Evolutionary conservation across 1,140 invertebrate species (phyloP).

Genomic region (Helicoverpa armigera): DNA sequence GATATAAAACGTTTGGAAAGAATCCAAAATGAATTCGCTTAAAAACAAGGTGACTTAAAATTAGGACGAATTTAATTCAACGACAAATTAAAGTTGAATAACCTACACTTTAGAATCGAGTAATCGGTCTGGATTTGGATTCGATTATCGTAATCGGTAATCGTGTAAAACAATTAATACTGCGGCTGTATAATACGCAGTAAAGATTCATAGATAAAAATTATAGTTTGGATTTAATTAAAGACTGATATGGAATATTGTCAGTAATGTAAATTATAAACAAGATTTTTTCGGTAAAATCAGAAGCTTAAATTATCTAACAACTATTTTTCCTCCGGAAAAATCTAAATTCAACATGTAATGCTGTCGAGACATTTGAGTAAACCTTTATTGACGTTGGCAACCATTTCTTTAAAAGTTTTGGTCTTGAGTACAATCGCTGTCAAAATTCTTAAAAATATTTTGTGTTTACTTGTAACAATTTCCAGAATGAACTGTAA

Average conservation of each 20-base stretch:
- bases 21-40: constrained; percentile 1
- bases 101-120: not conserved
- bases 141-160: too few relatives aligned
- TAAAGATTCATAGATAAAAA: too few relatives aligned
- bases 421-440: constrained; percentile 14
- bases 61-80: not conserved
- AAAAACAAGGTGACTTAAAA: constrained; percentile 14
- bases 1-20: constrained; percentile 8
- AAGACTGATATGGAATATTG: too few relatives aligned
- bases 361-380: too few relatives aligned
- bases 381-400: too few relatives aligned
- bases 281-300: not conserved
- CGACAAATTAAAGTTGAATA: not conserved
- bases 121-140: too few relatives aligned
- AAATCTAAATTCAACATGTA: too few relatives aligned
- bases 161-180: too few relatives aligned
- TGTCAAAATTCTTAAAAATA: not conserved
- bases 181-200: too few relatives aligned
- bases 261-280: not conserved
- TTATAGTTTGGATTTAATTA: too few relatives aligned
- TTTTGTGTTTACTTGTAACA: not conserved
- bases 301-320: too few relatives aligned
- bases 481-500: not conserved
- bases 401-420: not conserved
- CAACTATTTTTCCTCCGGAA: too few relatives aligned